These are phyloP conservation scores for Halcyon senegalensis DNA, from an alignment of 2,113 vertebrate genomes.

Conservation along the genomic window DNA sequence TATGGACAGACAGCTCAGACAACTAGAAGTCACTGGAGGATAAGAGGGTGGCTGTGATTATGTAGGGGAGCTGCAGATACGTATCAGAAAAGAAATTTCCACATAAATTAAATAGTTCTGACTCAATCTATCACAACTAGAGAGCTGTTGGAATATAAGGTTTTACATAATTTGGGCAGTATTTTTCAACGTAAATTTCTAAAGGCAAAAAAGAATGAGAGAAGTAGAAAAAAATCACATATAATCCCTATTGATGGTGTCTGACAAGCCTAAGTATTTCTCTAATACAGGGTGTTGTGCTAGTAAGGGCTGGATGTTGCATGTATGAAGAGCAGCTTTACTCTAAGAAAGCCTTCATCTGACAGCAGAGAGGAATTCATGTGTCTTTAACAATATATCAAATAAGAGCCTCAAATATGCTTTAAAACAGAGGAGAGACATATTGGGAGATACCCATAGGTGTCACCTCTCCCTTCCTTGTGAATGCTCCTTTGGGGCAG, in stretches of 20 bases:
- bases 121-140: neutral
- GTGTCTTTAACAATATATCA: slow-evolving; percentile 34
- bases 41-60: neutral
- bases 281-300: neutral
- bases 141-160: neutral
- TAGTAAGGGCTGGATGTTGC: neutral
- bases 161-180: neutral
- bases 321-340: neutral
- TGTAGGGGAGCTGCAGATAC: neutral
- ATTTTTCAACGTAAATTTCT: neutral
- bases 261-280: neutral
- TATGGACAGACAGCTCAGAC: neutral
- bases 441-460: slow-evolving; percentile 41
- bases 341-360: neutral
- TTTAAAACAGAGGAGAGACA: slow-evolving; percentile 39
- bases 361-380: neutral
- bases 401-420: slow-evolving; percentile 44
- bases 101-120: neutral
- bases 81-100: neutral
- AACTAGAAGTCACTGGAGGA: neutral
- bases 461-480: slow-evolving; percentile 28
- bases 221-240: neutral
- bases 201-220: neutral
- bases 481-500: neutral
- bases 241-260: neutral